Percentiles rank a stretch among this genome's conserved stretches.
Conservation (phyloP, 2,888 invertebrate species). For the Patella caerulea region DNA sequence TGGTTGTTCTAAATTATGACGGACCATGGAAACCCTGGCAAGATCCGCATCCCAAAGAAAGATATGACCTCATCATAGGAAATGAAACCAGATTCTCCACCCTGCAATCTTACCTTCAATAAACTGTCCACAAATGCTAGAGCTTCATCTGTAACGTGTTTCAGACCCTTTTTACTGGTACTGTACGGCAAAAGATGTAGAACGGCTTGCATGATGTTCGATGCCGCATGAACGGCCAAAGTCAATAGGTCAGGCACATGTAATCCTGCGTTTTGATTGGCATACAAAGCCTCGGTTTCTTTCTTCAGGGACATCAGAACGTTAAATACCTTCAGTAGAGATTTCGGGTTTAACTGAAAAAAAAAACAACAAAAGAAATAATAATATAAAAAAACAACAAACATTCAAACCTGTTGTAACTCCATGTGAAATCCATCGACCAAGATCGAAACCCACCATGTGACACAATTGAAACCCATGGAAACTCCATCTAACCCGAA, state of each 20-base stretch:
- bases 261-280: constrained; percentile 34
- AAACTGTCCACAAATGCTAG: constrained; percentile 40
- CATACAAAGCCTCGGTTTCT: constrained; percentile 34
- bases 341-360: constrained; percentile 45
- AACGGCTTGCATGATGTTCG: constrained; percentile 54
- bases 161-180: constrained; percentile 18
- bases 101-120: constrained; percentile 38
- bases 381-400: too few species aligned
- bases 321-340: constrained; percentile 40
- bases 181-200: constrained; percentile 18
- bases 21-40: too few species aligned
- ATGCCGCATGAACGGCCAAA: constrained; percentile 45
- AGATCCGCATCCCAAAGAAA: too few species aligned
- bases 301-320: constrained; percentile 38
- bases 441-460: too few species aligned
- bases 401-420: neutral
- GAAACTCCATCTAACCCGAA: too few species aligned
- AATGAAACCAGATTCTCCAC: too few species aligned
- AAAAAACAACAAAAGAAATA: neutral
- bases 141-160: constrained; percentile 34
- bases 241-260: constrained; percentile 40
- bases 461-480: too few species aligned
- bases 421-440: too few species aligned
- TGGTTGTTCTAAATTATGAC: too few species aligned
- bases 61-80: too few species aligned